Conservation (phyloP, 2,888 invertebrate species). For the Belgica antarctica region DNA sequence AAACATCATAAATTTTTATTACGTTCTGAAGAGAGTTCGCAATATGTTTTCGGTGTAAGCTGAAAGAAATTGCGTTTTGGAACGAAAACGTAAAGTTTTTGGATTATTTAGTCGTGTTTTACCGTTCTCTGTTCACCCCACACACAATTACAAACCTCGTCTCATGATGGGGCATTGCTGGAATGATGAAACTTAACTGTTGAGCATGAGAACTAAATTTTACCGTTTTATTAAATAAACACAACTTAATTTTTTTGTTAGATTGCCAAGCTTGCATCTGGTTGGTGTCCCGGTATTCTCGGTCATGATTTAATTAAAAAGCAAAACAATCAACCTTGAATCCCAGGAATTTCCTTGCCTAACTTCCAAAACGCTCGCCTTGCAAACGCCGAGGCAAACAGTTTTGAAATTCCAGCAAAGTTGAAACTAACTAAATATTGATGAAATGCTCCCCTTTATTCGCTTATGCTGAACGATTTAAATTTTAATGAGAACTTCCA, state of each 20-base stretch:
- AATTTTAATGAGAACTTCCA: background rate
- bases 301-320: too few relatives aligned
- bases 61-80: background rate
- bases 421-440: constrained; percentile 1
- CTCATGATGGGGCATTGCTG: constrained; percentile 1
- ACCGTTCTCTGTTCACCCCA: background rate
- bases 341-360: too few relatives aligned
- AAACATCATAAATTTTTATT: background rate
- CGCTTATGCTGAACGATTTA: background rate
- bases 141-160: background rate
- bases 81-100: too few relatives aligned
- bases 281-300: too few relatives aligned
- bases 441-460: background rate
- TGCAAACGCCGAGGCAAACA: too few relatives aligned
- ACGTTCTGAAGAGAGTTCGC: background rate
- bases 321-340: too few relatives aligned
- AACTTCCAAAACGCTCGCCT: too few relatives aligned
- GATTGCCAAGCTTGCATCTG: too few relatives aligned
- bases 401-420: too few relatives aligned
- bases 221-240: too few relatives aligned
- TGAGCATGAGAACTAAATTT: background rate
- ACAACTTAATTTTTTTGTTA: too few relatives aligned
- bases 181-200: constrained; percentile 8
- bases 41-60: too few relatives aligned
- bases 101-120: background rate